These are phyloP conservation scores for Cistogaster globosa DNA, from an alignment of 2,888 invertebrate species.

Conservation along the genomic window DNA sequence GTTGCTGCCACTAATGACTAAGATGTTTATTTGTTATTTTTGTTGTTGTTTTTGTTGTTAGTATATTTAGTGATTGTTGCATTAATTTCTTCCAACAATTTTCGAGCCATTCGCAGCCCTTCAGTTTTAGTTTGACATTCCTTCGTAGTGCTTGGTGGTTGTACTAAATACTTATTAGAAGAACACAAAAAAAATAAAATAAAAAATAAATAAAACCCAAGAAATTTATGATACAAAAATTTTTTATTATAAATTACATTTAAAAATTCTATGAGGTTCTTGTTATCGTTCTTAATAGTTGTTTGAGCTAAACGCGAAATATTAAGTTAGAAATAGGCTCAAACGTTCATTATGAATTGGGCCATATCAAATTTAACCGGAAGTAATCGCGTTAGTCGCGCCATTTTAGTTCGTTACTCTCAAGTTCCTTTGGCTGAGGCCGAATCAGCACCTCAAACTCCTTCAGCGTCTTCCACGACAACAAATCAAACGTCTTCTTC, in stretches of 20 bases:
- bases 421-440: conserved; percentile 79
- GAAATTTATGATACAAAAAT: conserved; percentile 26
- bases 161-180: conserved; percentile 38
- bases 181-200: conserved; percentile 17
- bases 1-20: conserved; percentile 66
- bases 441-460: conserved; percentile 77
- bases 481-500: conserved; percentile 64
- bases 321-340: conserved; percentile 31
- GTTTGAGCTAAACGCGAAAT: conserved; percentile 29
- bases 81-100: conserved; percentile 64
- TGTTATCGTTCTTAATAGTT: conserved; percentile 5
- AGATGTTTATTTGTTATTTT: conserved; percentile 54
- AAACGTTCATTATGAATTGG: conserved; percentile 80
- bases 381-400: conserved; percentile 82
- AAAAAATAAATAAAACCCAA: conserved; percentile 14
- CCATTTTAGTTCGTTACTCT: conserved; percentile 82
- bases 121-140: conserved; percentile 73
- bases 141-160: conserved; percentile 63
- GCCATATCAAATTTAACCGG: conserved; percentile 82
- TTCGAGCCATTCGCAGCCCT: conserved; percentile 70
- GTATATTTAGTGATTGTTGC: conserved; percentile 55
- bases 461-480: conserved; percentile 73
- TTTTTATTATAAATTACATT: conserved; percentile 36
- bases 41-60: conserved; percentile 4
- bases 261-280: conserved; percentile 43